Base-by-base conservation (phyloP, 2,888 invertebrate genomes). In the Pristionchus japonicus region DNA sequence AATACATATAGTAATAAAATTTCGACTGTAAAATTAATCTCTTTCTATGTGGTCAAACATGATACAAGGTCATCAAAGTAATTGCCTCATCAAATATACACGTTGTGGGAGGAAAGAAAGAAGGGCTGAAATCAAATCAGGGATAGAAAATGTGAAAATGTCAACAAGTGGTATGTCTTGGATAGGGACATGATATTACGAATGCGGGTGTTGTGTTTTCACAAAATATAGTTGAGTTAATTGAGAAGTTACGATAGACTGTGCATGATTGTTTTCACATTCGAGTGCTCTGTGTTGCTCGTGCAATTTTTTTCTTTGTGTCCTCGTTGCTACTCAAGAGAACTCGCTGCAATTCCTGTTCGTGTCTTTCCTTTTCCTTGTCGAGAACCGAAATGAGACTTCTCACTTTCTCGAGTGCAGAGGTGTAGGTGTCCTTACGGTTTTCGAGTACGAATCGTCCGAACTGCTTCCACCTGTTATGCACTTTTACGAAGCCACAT, bases 401-500 rank as follows among this genome's bases (percentile, higher is more conserved):
- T 88, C 92, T 91, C 90, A 93, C 93, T 91, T 93, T 93, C 89
- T 93, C 93, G 57, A 93, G 89, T 3, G 93, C 91, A 11, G 91
- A 89, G 64, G 90, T 90, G 31, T 93, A 92, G 34, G 92, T 91
- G 34, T 94, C 93, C 82, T 91, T 90, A 4, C 92, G 89, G 87
- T 92, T 93, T 70, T 94, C 93, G 88, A 96, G 93, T 31, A 95
- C 94, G 92, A 96, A 95, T 89, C 97, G 96, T 0, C 98, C 98
- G 0, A 97, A 96, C 0, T 97, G 97, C 94, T 97, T 97, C 98
- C 98, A 98, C 90, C 91, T 88, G 23, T 13, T 3, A 37, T 27
- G 20, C 34, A 37, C 6, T n/a, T 23, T 57, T 57, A 23, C 57
- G 7, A 43, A 43, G 43, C 9, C 17, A n/a, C n/a, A n/a, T n/a